phyloP scores from a whole-genome alignment of 1,140 invertebrate species.

The Brachionus calyciflorus region DNA sequence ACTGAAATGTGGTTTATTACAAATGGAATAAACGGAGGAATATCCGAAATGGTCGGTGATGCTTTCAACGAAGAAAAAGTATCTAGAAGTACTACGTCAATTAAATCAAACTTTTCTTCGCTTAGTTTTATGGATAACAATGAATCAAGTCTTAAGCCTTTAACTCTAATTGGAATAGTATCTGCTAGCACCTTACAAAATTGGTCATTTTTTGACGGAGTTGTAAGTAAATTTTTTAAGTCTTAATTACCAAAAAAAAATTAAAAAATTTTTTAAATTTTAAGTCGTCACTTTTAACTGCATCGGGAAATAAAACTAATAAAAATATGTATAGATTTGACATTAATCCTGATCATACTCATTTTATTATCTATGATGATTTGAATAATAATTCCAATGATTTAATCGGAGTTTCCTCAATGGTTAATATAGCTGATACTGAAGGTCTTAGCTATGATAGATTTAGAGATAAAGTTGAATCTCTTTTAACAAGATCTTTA shows the following conservation, averaged over 20 bases:
- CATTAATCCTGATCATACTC: slow-evolving; percentile 42
- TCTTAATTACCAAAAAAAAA: neutral
- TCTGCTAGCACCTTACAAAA: slow-evolving; percentile 35
- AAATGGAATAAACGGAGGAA: slow-evolving; percentile 36
- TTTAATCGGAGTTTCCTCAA: neutral
- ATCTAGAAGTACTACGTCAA: neutral
- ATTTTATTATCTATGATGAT: slow-evolving; percentile 44
- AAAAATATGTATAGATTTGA: slow-evolving; percentile 33
- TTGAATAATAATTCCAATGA: neutral
- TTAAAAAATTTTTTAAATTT: neutral
- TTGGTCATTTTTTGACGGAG: slow-evolving; percentile 41
- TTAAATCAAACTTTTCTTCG: neutral
- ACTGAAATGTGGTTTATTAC: slow-evolving; percentile 47
- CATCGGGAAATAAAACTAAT: slow-evolving; percentile 26
- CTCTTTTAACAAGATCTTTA: slow-evolving; percentile 17
- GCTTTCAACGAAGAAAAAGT: slow-evolving; percentile 40
- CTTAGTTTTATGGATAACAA: slow-evolving; percentile 15
- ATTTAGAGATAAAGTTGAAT: slow-evolving; percentile 40
- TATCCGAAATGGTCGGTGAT: slow-evolving; percentile 31
- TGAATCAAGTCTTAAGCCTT: slow-evolving; percentile 15
- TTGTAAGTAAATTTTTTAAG: neutral
- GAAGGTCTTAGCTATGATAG: slow-evolving; percentile 23
- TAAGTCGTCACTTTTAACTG: slow-evolving; percentile 12
- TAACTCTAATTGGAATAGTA: slow-evolving; percentile 41
- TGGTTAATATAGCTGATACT: neutral